Evolutionary conservation across 1,140 invertebrate genomes (phyloP), one percentile per base, ranked within the genome.

Genomic region (Drosophila busckii): DNA sequence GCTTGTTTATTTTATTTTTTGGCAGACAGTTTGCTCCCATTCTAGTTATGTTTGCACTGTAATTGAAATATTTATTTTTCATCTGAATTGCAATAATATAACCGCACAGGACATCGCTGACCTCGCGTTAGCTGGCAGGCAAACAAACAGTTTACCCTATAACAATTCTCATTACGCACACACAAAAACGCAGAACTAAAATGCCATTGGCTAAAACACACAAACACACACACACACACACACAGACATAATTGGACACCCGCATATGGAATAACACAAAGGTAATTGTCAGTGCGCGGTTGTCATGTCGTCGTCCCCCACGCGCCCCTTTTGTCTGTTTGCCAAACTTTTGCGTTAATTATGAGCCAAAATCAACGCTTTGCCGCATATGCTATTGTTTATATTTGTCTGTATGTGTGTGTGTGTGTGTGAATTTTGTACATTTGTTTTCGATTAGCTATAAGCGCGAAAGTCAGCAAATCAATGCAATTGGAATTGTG

Each of bases 31-130:
- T n/a, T n/a, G n/a, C n/a, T n/a, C n/a, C n/a, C n/a, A n/a, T n/a
- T n/a, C n/a, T n/a, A n/a, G n/a, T n/a, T 49, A 38, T 67, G 48
- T 67, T 61, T 46, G 66, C 29, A 15, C 31, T 16, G 40, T 82
- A 82, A 80, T 82, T 80, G 75, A 49, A 80, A 80, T 75, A 80
- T 80, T 80, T 80, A 80, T 80, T 66, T 75, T 80, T 80, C 69
- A 82, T 70, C 40, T 67, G 58, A 61, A 70, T 78, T 59, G 71
- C 56, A 67, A 78, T 78, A 61, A 67, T 54, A 49, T 68, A 82
- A 82, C 75, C 75, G 48, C 73, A 60, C 8, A 49, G 53, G 31
- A 67, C 53, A 44, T 62, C 42, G 35, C 44, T 49, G 35, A 49
- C 32, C 37, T 42, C 41, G 59, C 37, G 42, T 26, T 62, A 41